phyloP scores from a whole-genome alignment of 2,797 vertebrate genomes.

The Anguilla anguilla region DNA sequence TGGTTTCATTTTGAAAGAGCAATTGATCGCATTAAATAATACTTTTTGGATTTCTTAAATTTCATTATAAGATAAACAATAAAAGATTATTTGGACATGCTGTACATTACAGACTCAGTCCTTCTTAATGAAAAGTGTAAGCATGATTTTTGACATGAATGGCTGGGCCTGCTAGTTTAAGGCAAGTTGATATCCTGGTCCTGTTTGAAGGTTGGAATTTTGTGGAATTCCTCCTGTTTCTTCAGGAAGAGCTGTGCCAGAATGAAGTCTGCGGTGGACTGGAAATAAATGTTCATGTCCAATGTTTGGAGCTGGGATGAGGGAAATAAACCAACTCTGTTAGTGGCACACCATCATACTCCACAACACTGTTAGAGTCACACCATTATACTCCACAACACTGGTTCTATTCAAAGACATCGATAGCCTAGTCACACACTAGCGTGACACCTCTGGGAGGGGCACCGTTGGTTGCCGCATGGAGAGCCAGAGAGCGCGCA shows the following conservation, averaged over 20 bases:
- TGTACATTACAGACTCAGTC: neutral
- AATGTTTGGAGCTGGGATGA: slow-evolving; percentile 1
- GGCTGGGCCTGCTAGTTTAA: neutral
- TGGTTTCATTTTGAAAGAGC: too few species aligned
- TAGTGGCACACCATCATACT: neutral
- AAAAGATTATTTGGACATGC: slow-evolving; percentile 1
- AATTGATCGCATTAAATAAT: neutral
- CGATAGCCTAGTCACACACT: neutral
- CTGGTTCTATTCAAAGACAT: neutral
- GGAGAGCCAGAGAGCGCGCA: too few species aligned
- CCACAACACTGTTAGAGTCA: neutral
- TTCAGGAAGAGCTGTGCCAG: slow-evolving; percentile 4
- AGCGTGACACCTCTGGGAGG: too few species aligned
- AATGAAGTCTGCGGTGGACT: slow-evolving; percentile 10
- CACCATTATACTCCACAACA: too few species aligned
- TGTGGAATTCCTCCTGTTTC: slow-evolving; percentile 11
- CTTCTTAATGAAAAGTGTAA: neutral
- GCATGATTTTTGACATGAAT: neutral
- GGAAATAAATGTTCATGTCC: slow-evolving; percentile 13
- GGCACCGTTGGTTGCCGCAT: too few species aligned
- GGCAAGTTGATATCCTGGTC: slow-evolving; percentile 12
- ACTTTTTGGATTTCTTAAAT: neutral
- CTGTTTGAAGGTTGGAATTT: neutral
- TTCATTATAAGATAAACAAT: neutral
- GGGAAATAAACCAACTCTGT: neutral